Conservation (phyloP, 2,888 invertebrate species). For the Chrysomela aeneicollis region DNA sequence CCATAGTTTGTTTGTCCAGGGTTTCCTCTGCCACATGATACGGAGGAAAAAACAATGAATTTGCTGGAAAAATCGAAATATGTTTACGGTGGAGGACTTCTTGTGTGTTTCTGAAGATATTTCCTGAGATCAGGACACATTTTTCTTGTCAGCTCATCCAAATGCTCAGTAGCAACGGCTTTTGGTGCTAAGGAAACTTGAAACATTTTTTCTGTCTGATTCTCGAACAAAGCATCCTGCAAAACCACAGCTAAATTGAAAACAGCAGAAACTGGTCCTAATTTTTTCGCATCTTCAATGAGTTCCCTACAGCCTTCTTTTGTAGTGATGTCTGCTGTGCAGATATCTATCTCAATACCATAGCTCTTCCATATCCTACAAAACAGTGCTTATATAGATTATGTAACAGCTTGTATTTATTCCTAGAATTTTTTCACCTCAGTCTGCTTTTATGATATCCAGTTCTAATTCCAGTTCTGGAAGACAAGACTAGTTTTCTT, state of each 20-base stretch:
- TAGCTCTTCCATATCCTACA: background rate
- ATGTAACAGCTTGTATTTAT: background rate
- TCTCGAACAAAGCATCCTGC: conserved; percentile 77
- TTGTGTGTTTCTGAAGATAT: background rate
- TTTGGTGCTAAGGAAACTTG: conserved; percentile 77
- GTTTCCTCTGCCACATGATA: conserved; percentile 91
- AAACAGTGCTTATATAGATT: background rate
- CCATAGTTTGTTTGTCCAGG: no score
- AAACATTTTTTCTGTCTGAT: conserved; percentile 81
- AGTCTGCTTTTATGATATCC: conserved; percentile 75
- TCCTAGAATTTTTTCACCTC: background rate
- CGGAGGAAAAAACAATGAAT: conserved; percentile 92
- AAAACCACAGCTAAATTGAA: conserved; percentile 89
- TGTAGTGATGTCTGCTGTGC: conserved; percentile 76
- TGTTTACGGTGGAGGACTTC: no score
- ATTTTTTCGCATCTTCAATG: conserved; percentile 67
- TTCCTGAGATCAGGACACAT: conserved; percentile 46
- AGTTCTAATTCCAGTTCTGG: conserved; percentile 79
- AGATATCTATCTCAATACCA: conserved; percentile 61
- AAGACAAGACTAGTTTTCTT: conserved; percentile 78
- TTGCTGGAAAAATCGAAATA: conserved; percentile 62
- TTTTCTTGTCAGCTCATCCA: conserved; percentile 67
- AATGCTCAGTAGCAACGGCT: conserved; percentile 76
- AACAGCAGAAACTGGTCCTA: conserved; percentile 82
- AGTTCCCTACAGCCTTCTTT: conserved; percentile 73